Evolutionary conservation across 2,888 invertebrate genomes (phyloP).

Genomic region (Seira ritae): DNA sequence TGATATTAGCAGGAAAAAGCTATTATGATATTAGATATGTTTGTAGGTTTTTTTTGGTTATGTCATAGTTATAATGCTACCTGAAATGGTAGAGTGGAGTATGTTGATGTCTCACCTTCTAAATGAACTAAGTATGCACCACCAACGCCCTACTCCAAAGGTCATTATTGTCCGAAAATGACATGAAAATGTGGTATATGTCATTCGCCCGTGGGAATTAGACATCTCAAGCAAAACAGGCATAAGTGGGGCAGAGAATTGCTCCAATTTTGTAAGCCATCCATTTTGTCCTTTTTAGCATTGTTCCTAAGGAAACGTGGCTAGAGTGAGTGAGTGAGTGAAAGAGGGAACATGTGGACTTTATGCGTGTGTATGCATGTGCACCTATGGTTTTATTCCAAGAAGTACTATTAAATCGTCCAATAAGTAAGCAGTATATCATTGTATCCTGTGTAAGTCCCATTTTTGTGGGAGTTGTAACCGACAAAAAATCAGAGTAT

Average conservation of each 20-base stretch:
- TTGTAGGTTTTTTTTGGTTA: background rate
- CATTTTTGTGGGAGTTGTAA: background rate
- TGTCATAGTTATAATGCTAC: background rate
- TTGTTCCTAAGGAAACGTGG: background rate
- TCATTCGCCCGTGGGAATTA: constrained; percentile 22
- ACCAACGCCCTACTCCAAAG: constrained; percentile 17
- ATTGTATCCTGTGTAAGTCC: background rate
- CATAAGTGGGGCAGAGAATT: constrained; percentile 14
- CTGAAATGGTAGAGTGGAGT: background rate
- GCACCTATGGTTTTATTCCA: constrained; percentile 1
- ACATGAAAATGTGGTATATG: constrained; percentile 16
- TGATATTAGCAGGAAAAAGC: background rate
- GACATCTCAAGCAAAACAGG: constrained; percentile 23
- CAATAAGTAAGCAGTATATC: background rate
- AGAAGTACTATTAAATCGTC: background rate
- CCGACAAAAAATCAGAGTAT: background rate
- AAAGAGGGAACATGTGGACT: too few relatives aligned
- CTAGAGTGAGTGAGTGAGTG: background rate
- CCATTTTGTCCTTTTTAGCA: constrained; percentile 5
- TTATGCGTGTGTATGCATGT: background rate
- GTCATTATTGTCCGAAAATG: constrained; percentile 21
- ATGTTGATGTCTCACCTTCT: background rate
- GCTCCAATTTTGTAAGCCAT: constrained; percentile 5
- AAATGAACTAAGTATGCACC: constrained; percentile 8
- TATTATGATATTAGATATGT: background rate